Percentiles rank a stretch among this genome's conserved stretches.
These are phyloP conservation scores for Numida meleagris DNA, from an alignment of 2,113 vertebrate genomes.

Conservation along the genomic window DNA sequence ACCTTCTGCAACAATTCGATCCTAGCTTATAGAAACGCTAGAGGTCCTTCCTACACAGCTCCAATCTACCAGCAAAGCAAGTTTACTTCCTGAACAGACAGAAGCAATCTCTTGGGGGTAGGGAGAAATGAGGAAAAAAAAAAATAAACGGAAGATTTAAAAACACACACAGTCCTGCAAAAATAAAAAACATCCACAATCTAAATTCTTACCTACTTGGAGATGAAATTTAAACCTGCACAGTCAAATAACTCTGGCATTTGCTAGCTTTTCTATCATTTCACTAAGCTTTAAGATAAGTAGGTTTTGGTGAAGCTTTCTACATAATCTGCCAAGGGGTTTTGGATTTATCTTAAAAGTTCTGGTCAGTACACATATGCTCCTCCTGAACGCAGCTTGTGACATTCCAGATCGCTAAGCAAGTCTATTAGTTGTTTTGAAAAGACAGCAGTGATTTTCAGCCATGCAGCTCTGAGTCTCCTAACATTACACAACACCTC, in stretches of 20 bases:
- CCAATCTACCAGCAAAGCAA: neutral
- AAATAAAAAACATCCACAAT: neutral
- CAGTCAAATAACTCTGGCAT: neutral
- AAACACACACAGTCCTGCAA: neutral
- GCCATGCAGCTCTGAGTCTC: neutral
- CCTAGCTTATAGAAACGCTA: neutral
- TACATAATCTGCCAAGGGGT: neutral
- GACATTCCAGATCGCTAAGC: neutral
- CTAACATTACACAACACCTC: neutral
- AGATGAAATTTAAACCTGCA: neutral
- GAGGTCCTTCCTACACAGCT: neutral
- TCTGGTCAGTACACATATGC: neutral
- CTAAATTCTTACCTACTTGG: rapidly evolving
- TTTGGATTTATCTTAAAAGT: neutral
- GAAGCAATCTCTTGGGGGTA: neutral
- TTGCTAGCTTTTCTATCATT: neutral
- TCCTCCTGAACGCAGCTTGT: neutral
- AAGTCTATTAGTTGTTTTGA: neutral
- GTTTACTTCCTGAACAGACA: neutral
- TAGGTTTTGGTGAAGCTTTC: neutral
- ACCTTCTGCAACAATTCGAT: neutral
- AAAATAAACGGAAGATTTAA: neutral
- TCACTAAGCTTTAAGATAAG: neutral
- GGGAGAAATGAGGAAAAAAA: neutral
- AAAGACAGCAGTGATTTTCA: neutral